Evolutionary conservation across 1,140 invertebrate species (phyloP).

Genomic region (Drosophila tristis): DNA sequence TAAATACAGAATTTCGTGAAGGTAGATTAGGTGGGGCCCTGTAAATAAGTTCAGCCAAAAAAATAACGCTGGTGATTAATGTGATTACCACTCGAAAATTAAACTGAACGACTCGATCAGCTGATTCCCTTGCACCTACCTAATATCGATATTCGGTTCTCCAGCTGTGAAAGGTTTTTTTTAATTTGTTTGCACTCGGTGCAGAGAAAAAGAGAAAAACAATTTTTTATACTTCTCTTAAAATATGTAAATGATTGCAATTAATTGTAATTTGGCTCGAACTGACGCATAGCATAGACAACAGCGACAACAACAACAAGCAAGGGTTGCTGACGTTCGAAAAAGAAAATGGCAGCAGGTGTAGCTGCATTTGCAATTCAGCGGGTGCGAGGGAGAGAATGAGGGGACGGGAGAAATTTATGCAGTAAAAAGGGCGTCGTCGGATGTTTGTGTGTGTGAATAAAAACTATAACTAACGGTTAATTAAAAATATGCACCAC

Average conservation of each 20-base stretch:
- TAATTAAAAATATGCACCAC: slow-evolving; percentile 57
- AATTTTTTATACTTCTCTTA: slow-evolving; percentile 28
- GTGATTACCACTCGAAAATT: not conserved
- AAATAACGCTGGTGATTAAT: not conserved
- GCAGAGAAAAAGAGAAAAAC: slow-evolving; percentile 6
- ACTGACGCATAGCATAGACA: slow-evolving; percentile 28
- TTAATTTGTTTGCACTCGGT: slow-evolving; percentile 6
- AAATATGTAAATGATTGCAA: slow-evolving; percentile 76
- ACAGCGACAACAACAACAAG: not conserved
- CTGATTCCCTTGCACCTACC: slow-evolving; percentile 24
- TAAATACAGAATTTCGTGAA: not conserved
- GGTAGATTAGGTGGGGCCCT: not conserved
- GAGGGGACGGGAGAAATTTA: slow-evolving; percentile 39
- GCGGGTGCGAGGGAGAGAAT: not conserved
- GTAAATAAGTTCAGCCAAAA: slow-evolving; percentile 12
- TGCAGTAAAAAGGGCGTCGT: slow-evolving; percentile 73
- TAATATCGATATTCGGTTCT: slow-evolving; percentile 37
- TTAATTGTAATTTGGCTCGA: slow-evolving; percentile 74
- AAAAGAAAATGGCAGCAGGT: slow-evolving; percentile 70
- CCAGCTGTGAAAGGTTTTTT: slow-evolving; percentile 31
- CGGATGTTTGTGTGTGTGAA: slow-evolving; percentile 22
- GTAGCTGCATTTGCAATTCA: slow-evolving; percentile 68
- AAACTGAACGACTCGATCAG: slow-evolving; percentile 21
- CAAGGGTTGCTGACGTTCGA: slow-evolving; percentile 64
- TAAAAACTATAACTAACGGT: slow-evolving; percentile 52